Evolutionary conservation across 2,888 invertebrate genomes (phyloP).

Genomic region (Athrips mouffetella): DNA sequence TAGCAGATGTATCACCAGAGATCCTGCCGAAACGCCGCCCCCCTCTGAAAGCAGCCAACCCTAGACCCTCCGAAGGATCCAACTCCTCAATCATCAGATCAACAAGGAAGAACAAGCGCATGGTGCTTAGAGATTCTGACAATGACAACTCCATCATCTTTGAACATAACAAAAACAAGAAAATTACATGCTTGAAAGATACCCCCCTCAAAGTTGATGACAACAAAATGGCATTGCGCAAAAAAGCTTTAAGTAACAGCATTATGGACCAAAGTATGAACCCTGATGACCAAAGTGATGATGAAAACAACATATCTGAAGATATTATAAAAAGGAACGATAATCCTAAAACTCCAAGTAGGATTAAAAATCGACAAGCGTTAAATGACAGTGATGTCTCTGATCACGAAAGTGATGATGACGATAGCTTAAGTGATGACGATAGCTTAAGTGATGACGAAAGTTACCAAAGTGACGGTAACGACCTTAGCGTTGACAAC

Average conservation of each 20-base stretch:
- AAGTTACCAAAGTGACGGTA: too few relatives aligned
- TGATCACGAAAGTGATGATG: conserved; percentile 16
- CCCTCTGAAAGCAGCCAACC: too few relatives aligned
- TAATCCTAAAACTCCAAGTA: background rate
- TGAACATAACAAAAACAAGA: conserved; percentile 52
- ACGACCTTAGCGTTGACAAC: too few relatives aligned
- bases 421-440: too few relatives aligned
- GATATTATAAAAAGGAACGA: conserved; percentile 25
- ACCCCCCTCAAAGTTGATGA: conserved; percentile 53
- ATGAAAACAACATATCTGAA: conserved; percentile 13
- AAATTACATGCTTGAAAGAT: conserved; percentile 53
- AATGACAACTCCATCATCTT: conserved; percentile 63
- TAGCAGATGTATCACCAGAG: conserved; percentile 48
- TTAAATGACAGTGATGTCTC: conserved; percentile 15
- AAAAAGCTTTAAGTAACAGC: conserved; percentile 4
- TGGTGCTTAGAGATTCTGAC: conserved; percentile 59
- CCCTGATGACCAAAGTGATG: conserved; percentile 19
- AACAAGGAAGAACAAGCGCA: conserved; percentile 56
- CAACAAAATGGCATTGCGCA: conserved; percentile 22
- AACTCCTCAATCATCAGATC: conserved; percentile 39
- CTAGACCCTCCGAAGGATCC: conserved; percentile 34
- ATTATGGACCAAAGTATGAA: conserved; percentile 19
- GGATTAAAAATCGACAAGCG: conserved; percentile 3
- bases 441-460: too few relatives aligned
- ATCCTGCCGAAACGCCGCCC: conserved; percentile 49